Evolutionary conservation across 2,888 invertebrate species (phyloP).

Genomic region (Drosophila peninsularis): DNA sequence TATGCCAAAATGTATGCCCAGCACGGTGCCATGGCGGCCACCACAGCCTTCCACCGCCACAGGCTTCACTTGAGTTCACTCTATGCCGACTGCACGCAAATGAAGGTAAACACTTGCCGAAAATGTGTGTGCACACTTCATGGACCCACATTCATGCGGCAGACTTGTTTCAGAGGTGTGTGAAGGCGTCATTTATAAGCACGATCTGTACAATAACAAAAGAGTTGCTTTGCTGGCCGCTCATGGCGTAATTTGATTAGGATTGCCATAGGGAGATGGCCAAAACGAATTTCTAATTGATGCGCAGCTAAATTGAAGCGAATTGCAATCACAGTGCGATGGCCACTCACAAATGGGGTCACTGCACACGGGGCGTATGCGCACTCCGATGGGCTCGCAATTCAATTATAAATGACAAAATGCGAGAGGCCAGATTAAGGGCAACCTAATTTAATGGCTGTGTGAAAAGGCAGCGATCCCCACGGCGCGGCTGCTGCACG

Average conservation of each 20-base stretch:
- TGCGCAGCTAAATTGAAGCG: conserved; percentile 70
- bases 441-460: conserved; percentile 61
- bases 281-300: conserved; percentile 47
- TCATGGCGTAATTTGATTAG: conserved; percentile 13
- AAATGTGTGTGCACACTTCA: conserved; percentile 35
- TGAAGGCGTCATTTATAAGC: background rate
- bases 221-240: background rate
- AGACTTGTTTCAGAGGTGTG: background rate
- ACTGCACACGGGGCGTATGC: conserved; percentile 53
- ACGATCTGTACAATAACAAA: background rate
- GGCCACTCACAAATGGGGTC: conserved; percentile 9
- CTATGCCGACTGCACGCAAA: conserved; percentile 42
- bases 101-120: conserved; percentile 51
- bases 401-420: conserved; percentile 69
- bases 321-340: conserved; percentile 74
- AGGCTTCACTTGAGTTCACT: conserved; percentile 57
- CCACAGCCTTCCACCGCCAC: conserved; percentile 41
- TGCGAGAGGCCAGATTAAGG: conserved; percentile 59
- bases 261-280: conserved; percentile 1
- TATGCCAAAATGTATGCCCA: conserved; percentile 59
- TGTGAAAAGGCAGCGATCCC: background rate
- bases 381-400: conserved; percentile 61
- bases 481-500: conserved; percentile 63
- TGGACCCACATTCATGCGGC: background rate
- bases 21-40: background rate